Evolutionary conservation across 2,888 invertebrate genomes (phyloP).

Genomic region (Tetragonisca angustula): DNA sequence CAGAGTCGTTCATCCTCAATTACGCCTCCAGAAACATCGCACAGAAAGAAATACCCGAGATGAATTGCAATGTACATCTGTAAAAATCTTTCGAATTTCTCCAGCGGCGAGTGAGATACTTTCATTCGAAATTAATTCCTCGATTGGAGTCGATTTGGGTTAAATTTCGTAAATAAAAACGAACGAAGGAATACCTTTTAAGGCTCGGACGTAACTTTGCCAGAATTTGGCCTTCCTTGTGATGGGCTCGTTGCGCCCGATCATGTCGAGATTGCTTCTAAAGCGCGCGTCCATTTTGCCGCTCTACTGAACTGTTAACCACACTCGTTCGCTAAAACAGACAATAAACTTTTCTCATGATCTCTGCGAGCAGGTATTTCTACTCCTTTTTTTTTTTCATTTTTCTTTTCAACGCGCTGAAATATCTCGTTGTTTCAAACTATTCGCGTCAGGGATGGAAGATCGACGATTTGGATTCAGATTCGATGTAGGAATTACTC

Average conservation of each 20-base stretch:
- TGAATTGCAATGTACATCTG: background rate
- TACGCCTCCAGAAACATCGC: too few species aligned
- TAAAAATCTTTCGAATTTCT: background rate
- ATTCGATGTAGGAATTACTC: constrained; percentile 26
- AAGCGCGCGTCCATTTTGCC: constrained; percentile 90
- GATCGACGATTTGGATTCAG: background rate
- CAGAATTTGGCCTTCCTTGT: constrained; percentile 97
- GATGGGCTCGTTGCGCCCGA: constrained; percentile 95
- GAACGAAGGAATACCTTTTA: constrained; percentile 89
- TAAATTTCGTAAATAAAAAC: background rate
- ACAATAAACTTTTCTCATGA: constrained; percentile 13
- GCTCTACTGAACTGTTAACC: constrained; percentile 86
- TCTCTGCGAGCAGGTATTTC: too few species aligned
- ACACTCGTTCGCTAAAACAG: constrained; percentile 91
- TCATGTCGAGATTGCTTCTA: constrained; percentile 96
- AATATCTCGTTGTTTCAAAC: background rate
- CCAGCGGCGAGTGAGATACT: background rate
- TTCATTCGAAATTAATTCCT: background rate
- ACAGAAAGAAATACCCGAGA: too few species aligned
- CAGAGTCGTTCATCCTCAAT: too few species aligned
- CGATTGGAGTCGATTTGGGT: too few species aligned
- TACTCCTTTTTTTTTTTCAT: background rate
- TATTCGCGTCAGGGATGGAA: background rate
- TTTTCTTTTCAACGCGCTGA: background rate
- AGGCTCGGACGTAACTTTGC: constrained; percentile 96